Evolutionary conservation across 2,888 invertebrate genomes (phyloP), one percentile per base, ranked within the genome.

Genomic region (Lasioglossum marginatum): DNA sequence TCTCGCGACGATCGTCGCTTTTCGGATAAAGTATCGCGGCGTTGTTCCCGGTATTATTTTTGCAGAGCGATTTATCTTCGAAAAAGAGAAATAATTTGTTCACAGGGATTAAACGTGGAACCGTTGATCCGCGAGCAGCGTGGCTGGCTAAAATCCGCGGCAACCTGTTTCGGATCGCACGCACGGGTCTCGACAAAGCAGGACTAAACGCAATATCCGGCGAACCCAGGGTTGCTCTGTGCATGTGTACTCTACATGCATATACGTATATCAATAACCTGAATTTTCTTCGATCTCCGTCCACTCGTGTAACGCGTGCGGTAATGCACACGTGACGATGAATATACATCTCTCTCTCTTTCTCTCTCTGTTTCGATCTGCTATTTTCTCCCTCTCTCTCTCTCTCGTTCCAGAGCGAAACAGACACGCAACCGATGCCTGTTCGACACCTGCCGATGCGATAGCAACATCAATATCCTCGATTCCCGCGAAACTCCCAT

Each of bases 131-230:
- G 27, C 16, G 27, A 27, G 27, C 14, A 27, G 27, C 60, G 52
- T 52, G n/a, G 52, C 1, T 2, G 27, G 60, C 14, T 27, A 16
- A 60, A 60, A 60, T 60, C 60, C 60, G 27, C 27, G 60, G 60
- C 60, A 60, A 60, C 60, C 27, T 60, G 60, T 60, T 60, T 27
- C 27, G 14, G 27, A 40, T 68, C 23, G 23, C 10, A 19, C 31
- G 34, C 23, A 40, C 68, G 37, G 4, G 10, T 19, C 68, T 31
- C 68, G 23, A 37, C 37, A 68, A 68, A 68, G 37, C 68, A 23
- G 37, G 23, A 68, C 68, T 37, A 37, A 68, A 68, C 68, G 68
- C 68, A 68, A 68, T 68, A 68, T 68, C 37, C 68, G 68, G 68
- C 23, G 37, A 23, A 66, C 34, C 66, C 66, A 66, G 66, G 31